Percentiles rank a stretch among this genome's conserved stretches.
These are phyloP conservation scores for Acyrthosiphon pisum DNA, from an alignment of 1,140 invertebrate genomes.

Conservation along the genomic window DNA sequence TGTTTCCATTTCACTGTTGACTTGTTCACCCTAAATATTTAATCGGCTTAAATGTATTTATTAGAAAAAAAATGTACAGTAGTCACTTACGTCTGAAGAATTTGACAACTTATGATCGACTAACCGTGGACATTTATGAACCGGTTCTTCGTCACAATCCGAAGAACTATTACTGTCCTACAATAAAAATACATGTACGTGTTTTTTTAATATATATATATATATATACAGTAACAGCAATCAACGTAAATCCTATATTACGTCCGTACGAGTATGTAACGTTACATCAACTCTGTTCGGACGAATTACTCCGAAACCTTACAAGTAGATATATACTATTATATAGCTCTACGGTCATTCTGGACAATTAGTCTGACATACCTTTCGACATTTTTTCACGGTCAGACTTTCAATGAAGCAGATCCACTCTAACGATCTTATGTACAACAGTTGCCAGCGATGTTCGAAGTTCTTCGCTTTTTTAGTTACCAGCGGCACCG, in stretches of 20 bases:
- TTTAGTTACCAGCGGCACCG: slow-evolving; percentile 54
- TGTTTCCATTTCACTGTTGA: slow-evolving; percentile 30
- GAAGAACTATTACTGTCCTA: slow-evolving; percentile 43
- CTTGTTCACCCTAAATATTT: not conserved
- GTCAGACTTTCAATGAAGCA: slow-evolving; percentile 77
- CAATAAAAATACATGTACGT: slow-evolving; percentile 10
- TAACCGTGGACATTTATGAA: slow-evolving; percentile 72
- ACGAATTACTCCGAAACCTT: not conserved
- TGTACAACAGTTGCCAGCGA: slow-evolving; percentile 86
- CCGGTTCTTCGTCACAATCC: slow-evolving; percentile 75
- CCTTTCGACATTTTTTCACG: slow-evolving; percentile 64
- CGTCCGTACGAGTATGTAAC: not conserved
- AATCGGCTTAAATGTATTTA: not conserved
- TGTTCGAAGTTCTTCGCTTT: slow-evolving; percentile 73
- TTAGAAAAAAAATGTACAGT: not conserved
- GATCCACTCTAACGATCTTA: slow-evolving; percentile 88
- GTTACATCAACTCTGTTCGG: not conserved
- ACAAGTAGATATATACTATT: not conserved
- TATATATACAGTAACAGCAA: not conserved
- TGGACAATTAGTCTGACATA: slow-evolving; percentile 59
- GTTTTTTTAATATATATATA: not conserved
- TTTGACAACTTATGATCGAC: slow-evolving; percentile 59
- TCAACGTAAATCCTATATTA: not conserved
- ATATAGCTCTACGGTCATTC: not conserved
- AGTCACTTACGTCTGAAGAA: not conserved